These are phyloP conservation scores for Bubo blakistoni DNA, from an alignment of 2,113 vertebrate species.

Conservation along the genomic window DNA sequence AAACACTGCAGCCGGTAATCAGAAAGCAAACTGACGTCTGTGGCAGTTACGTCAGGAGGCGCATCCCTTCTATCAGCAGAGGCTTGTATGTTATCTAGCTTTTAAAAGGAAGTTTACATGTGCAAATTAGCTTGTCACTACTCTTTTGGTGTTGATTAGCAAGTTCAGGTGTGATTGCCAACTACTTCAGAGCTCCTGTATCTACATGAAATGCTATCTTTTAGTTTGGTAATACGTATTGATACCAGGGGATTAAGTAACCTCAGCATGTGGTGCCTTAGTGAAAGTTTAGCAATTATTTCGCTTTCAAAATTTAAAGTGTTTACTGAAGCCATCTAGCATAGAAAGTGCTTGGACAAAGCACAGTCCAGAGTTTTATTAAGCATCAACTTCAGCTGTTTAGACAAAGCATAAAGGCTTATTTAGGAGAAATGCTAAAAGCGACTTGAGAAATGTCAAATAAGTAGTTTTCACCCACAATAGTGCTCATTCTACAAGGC, in stretches of 20 bases:
- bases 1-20: not conserved
- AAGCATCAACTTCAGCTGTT: conserved; percentile 9
- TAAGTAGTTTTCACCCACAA: conserved; percentile 43
- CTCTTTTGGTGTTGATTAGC: conserved; percentile 30
- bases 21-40: not conserved
- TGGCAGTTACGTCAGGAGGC: not conserved
- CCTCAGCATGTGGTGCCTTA: not conserved
- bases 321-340: conserved; percentile 3
- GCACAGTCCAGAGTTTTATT: not conserved
- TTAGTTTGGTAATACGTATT: not conserved
- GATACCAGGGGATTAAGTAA: not conserved
- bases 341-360: not conserved
- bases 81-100: not conserved
- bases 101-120: not conserved
- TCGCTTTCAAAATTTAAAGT: not conserved
- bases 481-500: not conserved
- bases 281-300: conserved; percentile 28
- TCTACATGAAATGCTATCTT: not conserved
- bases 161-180: conserved; percentile 19
- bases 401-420: conserved; percentile 19
- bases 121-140: conserved; percentile 32
- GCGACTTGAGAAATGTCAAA: conserved; percentile 7
- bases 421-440: conserved; percentile 30
- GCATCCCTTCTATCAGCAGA: not conserved
- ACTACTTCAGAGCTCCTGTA: not conserved